Evolutionary conservation across 2,888 invertebrate genomes (phyloP).

Genomic region (Mimas tiliae): DNA sequence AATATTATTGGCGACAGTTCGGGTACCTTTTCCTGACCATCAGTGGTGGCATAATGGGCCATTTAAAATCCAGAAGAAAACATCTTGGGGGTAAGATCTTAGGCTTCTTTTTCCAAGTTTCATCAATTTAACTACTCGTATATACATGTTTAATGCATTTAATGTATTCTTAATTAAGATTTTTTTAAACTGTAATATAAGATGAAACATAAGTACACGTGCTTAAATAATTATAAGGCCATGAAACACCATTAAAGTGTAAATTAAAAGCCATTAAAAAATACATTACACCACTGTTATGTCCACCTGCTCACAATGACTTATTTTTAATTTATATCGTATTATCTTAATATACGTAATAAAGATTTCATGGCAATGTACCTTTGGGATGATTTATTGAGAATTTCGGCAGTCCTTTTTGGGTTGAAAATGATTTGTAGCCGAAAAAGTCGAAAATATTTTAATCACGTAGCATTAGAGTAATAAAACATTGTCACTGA

Average conservation of each 20-base stretch:
- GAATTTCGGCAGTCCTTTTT: background rate
- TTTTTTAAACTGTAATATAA: too few relatives aligned
- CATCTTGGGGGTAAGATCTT: too few relatives aligned
- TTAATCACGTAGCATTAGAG: background rate
- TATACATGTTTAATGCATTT: too few relatives aligned
- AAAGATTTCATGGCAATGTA: background rate
- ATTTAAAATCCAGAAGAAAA: too few relatives aligned
- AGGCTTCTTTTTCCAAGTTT: too few relatives aligned
- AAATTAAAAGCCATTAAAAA: constrained; percentile 60
- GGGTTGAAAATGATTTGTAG: background rate
- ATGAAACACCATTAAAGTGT: constrained; percentile 59
- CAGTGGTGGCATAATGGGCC: too few relatives aligned
- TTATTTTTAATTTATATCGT: constrained; percentile 32
- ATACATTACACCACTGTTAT: constrained; percentile 42
- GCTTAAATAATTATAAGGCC: constrained; percentile 28
- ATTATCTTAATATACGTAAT: constrained; percentile 3
- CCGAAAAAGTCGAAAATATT: background rate
- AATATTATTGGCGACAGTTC: too few relatives aligned
- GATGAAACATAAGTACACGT: too few relatives aligned
- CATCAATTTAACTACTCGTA: too few relatives aligned
- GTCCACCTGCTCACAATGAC: constrained; percentile 50
- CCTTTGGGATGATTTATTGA: background rate
- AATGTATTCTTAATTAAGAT: too few relatives aligned
- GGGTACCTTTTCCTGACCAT: too few relatives aligned
- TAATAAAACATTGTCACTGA: background rate